phyloP scores from a whole-genome alignment of 2,113 vertebrate genomes.

The Chionodraco myersi region DNA sequence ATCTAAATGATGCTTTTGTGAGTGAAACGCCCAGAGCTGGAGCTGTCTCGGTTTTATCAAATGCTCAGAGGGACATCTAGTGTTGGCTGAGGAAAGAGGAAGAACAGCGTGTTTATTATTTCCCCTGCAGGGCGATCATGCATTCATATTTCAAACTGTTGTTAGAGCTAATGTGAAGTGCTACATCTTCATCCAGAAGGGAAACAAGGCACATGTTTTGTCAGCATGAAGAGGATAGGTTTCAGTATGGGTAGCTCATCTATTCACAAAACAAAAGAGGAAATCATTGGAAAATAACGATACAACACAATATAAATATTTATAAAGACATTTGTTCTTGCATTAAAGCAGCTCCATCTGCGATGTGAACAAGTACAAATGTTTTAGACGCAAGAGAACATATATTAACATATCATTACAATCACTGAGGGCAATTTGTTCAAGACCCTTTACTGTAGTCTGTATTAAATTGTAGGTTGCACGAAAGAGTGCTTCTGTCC shows the following conservation, averaged over 20 bases:
- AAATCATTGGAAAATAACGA: neutral
- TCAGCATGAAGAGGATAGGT: neutral
- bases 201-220: too few species aligned
- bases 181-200: neutral
- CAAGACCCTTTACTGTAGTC: too few species aligned
- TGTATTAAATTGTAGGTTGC: too few species aligned
- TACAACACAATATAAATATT: too few species aligned
- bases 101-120: accelerated
- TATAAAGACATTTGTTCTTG: too few species aligned
- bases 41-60: slow-evolving; percentile 33
- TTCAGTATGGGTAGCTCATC: neutral
- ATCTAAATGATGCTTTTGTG: neutral
- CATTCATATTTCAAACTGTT: neutral
- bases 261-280: neutral
- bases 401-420: too few species aligned
- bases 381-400: too few species aligned
- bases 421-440: too few species aligned
- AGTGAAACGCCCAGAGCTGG: neutral
- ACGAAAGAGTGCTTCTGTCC: too few species aligned
- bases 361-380: too few species aligned
- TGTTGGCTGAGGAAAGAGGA: slow-evolving; percentile 52
- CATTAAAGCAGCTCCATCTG: too few species aligned
- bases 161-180: neutral
- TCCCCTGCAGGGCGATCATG: neutral
- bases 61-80: slow-evolving; percentile 78